Conservation (phyloP, 2,797 vertebrate species). For the Tenualosa ilisha region DNA sequence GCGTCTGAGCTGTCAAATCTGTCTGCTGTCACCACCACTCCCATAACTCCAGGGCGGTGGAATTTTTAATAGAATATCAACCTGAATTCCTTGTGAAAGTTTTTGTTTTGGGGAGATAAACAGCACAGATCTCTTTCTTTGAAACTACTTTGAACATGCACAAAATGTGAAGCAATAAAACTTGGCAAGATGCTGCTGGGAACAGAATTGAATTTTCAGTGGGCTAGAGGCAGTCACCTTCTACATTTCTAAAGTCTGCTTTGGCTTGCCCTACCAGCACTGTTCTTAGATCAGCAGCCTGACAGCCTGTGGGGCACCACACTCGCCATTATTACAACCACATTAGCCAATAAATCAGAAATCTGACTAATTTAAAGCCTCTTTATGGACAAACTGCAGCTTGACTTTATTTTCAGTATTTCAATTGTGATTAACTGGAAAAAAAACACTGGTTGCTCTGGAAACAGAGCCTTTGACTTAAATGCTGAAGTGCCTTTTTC, state of each 20-base stretch:
- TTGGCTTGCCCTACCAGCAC: background rate
- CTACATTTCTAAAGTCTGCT: background rate
- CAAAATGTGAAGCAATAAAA: background rate
- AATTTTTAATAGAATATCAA: background rate
- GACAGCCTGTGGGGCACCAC: background rate
- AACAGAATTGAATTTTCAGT: background rate
- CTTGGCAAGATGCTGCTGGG: background rate
- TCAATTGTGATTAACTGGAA: constrained; percentile 48
- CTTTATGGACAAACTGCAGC: background rate
- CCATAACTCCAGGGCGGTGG: background rate
- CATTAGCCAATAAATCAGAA: too few species aligned
- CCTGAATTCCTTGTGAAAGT: background rate
- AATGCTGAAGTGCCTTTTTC: background rate
- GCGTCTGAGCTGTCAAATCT: background rate
- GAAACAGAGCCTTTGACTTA: background rate
- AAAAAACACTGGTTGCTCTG: constrained; percentile 14
- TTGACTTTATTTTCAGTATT: background rate
- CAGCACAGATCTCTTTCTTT: background rate
- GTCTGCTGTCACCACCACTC: background rate
- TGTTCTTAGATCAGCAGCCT: background rate
- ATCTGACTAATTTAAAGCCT: too few species aligned
- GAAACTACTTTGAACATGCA: background rate
- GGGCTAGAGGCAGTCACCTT: background rate
- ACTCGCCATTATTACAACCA: background rate
- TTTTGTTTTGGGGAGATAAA: background rate